Evolutionary conservation across 1,140 invertebrate species (phyloP).

Genomic region (Macrotrachela quadricornifera): DNA sequence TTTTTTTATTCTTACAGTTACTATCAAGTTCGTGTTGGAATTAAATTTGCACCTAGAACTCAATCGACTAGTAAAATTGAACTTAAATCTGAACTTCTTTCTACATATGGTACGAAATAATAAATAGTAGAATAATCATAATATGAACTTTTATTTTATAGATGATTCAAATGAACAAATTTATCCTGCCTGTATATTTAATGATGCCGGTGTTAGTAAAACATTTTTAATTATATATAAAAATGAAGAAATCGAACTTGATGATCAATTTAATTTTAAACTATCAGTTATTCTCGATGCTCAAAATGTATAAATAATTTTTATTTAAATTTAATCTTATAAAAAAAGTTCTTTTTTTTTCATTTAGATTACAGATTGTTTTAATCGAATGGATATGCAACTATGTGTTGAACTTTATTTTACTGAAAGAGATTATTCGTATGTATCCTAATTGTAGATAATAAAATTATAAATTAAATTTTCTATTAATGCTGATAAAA

Average conservation of each 20-base stretch:
- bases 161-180: neutral
- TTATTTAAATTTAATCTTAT: neutral
- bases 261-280: conserved; percentile 68
- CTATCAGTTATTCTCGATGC: conserved; percentile 57
- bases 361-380: conserved; percentile 47
- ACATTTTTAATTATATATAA: conserved; percentile 83
- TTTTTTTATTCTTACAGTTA: conserved; percentile 23
- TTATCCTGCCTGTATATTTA: conserved; percentile 47
- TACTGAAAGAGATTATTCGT: conserved; percentile 45
- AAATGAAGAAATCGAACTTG: conserved; percentile 72
- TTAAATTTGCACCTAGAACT: conserved; percentile 35
- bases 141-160: too few species aligned
- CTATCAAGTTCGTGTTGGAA: conserved; percentile 63
- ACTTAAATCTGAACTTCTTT: too few species aligned
- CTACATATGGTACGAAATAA: too few species aligned
- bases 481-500: too few species aligned
- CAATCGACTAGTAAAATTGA: too few species aligned
- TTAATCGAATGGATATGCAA: conserved; percentile 63
- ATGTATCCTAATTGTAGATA: too few species aligned
- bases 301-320: neutral
- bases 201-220: conserved; percentile 60
- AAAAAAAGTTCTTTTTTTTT: conserved; percentile 2
- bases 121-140: too few species aligned
- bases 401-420: conserved; percentile 75
- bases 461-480: too few species aligned